phyloP scores from a whole-genome alignment of 2,888 invertebrate genomes.

The Sialis lutaria region DNA sequence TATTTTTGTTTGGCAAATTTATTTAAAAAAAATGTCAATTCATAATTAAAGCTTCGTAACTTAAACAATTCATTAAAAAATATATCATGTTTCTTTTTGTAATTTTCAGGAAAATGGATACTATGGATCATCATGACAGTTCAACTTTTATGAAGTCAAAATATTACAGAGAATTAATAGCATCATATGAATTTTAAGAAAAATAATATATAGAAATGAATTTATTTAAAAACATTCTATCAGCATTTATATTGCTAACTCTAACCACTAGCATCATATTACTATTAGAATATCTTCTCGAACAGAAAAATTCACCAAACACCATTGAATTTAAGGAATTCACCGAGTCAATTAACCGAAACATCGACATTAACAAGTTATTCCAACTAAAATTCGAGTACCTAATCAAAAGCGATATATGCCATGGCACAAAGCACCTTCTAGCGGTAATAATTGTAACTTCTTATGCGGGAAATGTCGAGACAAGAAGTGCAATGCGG shows the following conservation, averaged over 20 bases:
- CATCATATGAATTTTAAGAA: no score
- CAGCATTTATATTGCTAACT: neutral
- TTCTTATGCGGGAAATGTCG: conserved; percentile 57
- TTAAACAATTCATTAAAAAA: no score
- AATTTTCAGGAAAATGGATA: no score
- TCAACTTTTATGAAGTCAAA: no score
- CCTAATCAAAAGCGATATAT: conserved; percentile 7
- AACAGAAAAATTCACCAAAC: neutral
- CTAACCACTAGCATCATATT: neutral
- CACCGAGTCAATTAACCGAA: neutral
- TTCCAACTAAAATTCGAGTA: conserved; percentile 17
- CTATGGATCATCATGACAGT: no score
- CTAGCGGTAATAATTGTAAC: conserved; percentile 42
- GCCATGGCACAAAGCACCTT: conserved; percentile 12
- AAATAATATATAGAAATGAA: neutral
- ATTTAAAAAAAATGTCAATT: no score
- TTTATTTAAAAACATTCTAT: neutral
- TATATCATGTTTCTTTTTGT: no score
- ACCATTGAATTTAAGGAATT: neutral
- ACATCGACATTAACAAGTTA: conserved; percentile 10
- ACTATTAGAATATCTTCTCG: neutral
- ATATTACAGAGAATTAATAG: no score
- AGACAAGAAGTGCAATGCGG: conserved; percentile 50
- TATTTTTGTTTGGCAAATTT: no score
- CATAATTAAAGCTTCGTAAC: no score